Evolutionary conservation across 1,140 invertebrate species (phyloP).

Genomic region (Drosophila ananassae): DNA sequence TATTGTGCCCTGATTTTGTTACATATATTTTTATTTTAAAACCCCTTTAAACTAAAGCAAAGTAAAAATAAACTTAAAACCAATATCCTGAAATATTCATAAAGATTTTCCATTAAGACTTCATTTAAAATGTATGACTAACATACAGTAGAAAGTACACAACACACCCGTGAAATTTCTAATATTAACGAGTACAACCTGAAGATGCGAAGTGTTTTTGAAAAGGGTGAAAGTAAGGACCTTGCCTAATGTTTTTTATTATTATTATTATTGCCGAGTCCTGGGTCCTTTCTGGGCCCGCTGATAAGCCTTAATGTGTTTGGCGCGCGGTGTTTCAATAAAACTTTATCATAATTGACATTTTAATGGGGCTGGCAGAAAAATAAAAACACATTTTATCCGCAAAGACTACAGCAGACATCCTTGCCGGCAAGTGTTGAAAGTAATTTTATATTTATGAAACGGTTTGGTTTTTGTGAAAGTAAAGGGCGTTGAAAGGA

Average conservation of each 20-base stretch:
- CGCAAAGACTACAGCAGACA: constrained; percentile 28
- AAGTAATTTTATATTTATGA: constrained; percentile 76
- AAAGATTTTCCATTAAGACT: neutral
- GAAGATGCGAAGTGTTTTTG: constrained; percentile 29
- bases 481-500: constrained; percentile 51
- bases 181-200: constrained; percentile 10
- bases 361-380: constrained; percentile 68
- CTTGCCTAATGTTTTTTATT: constrained; percentile 77
- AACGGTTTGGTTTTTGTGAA: constrained; percentile 22
- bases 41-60: neutral
- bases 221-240: constrained; percentile 69
- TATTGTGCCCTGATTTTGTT: too few relatives aligned
- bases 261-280: constrained; percentile 67
- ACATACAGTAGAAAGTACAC: neutral
- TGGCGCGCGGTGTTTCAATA: constrained; percentile 71
- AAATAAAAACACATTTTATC: constrained; percentile 31
- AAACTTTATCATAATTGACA: constrained; percentile 83
- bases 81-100: neutral
- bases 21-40: neutral
- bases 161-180: constrained; percentile 11
- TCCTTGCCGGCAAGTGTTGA: constrained; percentile 27
- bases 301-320: constrained; percentile 75
- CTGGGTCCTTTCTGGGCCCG: constrained; percentile 35
- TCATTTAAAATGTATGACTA: neutral
- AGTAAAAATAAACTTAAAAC: too few relatives aligned